Evolutionary conservation across 2,888 invertebrate species (phyloP), one percentile per base, ranked within the genome.

Genomic region (Rotaria sp.): DNA sequence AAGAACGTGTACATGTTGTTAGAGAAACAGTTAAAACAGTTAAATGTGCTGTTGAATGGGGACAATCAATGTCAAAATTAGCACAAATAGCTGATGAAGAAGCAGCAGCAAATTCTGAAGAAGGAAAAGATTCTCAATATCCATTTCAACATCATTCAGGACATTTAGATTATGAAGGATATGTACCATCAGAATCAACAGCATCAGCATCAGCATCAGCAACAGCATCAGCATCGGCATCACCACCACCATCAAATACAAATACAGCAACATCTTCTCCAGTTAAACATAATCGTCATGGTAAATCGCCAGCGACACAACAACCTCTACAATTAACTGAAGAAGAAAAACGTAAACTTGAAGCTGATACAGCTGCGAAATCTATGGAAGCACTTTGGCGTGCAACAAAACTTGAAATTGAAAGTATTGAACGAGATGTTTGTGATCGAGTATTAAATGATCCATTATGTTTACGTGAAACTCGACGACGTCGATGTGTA

Each of bases 11-110:
- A 45, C 80, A 80, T n/a, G 80, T 80, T 45, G 45, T 80, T 45
- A 45, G n/a, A 45, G 80, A 80, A 80, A 80, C 80, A 11, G 80
- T 80, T n/a, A 80, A 80, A 45, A 80, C 80, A 80, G 80, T 80
- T 41, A 80, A 80, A 80, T 80, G 80, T 45, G 80, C 80, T 26
- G 80, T 80, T n/a, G 45, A 80, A 45, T 80, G 80, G 80, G 45
- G 45, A 80, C 80, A 80, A 5, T 80, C 80, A 5, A 80, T 80
- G 45, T 41, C 45, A n/a, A 80, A 80, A 80, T n/a, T 80, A 41
- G 80, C 80, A 13, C 45, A 80, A 67, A 67, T 67, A 18, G 67
- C 67, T 21, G 35, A 67, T 30, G 59, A n/a, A 5, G 67, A 67
- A 80, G 75, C 35, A 38, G 45, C 75, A 80, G 75, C 75, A 50